A percentile compares a stretch with the other conserved stretches of the same genome.
Evolutionary conservation across 2,113 vertebrate species (phyloP).

Genomic region (Rhizomys pruinosus): DNA sequence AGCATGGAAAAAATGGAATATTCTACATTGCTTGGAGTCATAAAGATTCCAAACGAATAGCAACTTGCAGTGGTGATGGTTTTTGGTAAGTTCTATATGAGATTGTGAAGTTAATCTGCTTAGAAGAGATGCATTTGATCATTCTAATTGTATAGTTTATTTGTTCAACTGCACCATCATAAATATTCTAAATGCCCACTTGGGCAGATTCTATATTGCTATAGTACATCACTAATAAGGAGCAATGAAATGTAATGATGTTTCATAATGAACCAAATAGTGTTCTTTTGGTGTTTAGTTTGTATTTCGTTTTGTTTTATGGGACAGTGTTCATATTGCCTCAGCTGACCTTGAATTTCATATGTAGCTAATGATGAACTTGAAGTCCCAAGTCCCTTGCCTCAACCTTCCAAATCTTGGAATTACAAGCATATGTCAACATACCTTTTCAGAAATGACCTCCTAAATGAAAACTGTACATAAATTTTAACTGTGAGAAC

Average conservation of each 20-base stretch:
- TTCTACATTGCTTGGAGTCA: slow-evolving; percentile 99
- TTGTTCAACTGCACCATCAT: not conserved
- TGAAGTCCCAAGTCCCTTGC: not conserved
- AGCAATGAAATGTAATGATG: rapidly evolving
- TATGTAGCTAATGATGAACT: not conserved
- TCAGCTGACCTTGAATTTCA: too few species aligned
- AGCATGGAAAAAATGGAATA: slow-evolving; percentile 98
- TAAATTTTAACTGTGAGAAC: not conserved
- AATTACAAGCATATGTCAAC: not conserved
- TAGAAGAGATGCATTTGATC: not conserved
- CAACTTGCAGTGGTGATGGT: slow-evolving; percentile 96
- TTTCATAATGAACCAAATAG: not conserved
- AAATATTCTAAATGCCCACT: not conserved
- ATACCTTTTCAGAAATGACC: not conserved
- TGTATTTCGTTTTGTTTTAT: not conserved
- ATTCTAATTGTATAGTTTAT: not conserved
- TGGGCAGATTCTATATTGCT: not conserved
- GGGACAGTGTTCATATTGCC: not conserved
- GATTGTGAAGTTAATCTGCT: slow-evolving; percentile 13
- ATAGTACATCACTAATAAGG: not conserved
- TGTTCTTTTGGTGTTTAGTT: too few species aligned
- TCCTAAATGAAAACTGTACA: not conserved
- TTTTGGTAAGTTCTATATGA: slow-evolving; percentile 91
- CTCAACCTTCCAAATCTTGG: not conserved
- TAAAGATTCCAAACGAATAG: slow-evolving; percentile 98